A percentile compares a stretch with the other conserved stretches of the same genome.
Evolutionary conservation across 2,797 vertebrate genomes (phyloP).

Genomic region (Pagetopsis macropterus): DNA sequence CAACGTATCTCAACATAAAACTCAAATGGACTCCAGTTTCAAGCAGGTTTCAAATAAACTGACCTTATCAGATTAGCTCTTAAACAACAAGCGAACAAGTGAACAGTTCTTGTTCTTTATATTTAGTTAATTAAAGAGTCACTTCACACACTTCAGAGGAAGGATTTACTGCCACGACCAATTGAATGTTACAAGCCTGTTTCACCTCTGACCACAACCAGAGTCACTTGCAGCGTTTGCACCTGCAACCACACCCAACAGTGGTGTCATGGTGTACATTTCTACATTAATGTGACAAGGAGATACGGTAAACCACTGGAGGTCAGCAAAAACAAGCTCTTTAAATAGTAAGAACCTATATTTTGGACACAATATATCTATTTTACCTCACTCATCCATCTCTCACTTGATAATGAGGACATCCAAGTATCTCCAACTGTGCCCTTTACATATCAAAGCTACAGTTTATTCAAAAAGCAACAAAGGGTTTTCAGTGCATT

Average conservation of each 20-base stretch:
- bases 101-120: too few relatives aligned
- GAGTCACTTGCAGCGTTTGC: background rate
- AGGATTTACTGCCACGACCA: background rate
- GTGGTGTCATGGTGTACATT: background rate
- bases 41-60: background rate
- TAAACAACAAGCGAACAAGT: too few relatives aligned
- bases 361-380: background rate
- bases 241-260: background rate
- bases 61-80: background rate
- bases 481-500: slow-evolving; percentile 3
- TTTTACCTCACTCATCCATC: background rate
- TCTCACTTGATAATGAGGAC: background rate
- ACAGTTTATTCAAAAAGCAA: slow-evolving; percentile 9
- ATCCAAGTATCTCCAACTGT: slow-evolving; percentile 1
- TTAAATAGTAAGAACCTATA: background rate
- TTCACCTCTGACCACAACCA: background rate
- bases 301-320: background rate
- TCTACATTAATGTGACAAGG: background rate
- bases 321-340: background rate
- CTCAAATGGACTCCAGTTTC: background rate
- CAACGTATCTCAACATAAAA: slow-evolving; percentile 12
- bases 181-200: background rate
- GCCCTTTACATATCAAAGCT: background rate
- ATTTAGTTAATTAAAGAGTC: too few relatives aligned
- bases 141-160: too few relatives aligned